Base-by-base conservation (phyloP, 2,797 vertebrate genomes). In the Otus scops region DNA sequence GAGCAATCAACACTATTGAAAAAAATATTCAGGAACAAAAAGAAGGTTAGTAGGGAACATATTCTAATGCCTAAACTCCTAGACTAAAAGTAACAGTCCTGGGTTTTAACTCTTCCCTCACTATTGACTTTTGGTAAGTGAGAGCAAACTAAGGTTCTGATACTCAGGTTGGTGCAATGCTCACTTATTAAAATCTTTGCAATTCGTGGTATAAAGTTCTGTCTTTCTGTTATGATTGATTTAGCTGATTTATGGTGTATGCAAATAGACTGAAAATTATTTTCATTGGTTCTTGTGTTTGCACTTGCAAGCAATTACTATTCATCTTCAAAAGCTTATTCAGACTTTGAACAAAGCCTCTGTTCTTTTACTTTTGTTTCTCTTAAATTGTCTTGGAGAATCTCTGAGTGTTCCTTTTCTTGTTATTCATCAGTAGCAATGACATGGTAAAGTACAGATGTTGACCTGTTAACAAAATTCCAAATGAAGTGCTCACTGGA, bases 21-120 rank as follows among this genome's bases (percentile, higher is more conserved):
- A 97, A 97, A 69, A 92, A 36, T 83, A 86, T 82, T 86, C 90
- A 75, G 59, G 77, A 94, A 89, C 91, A 89, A 94, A 61, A 91
- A 88, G 36, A 70, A 81, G 70, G 97, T 96, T 92, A 93, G 83
- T 53, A 43, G 38, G 53, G 50, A 74, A 47, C 13, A 8, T 34
- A 34, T 36, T 92, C 88, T 83, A 78, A 26, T 78, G 36, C 22
- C 43, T 81, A 20, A 82, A 90, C 69, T 48, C 56, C 26, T 5
- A 48, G n/a, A 51, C 57, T 89, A 39, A 91, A 75, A 83, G 75
- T 53, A 78, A n/a, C 39, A 50, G 48, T 56, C 36, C 56, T 56
- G 43, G 19, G 4, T 67, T 94, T 96, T 95, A 95, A 94, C 91
- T 64, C 45, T 80, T 92, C 14, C 11, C 17, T 87, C n/a, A 4